Evolutionary conservation across 2,113 vertebrate genomes (phyloP).

Genomic region (Marmota flaviventris): DNA sequence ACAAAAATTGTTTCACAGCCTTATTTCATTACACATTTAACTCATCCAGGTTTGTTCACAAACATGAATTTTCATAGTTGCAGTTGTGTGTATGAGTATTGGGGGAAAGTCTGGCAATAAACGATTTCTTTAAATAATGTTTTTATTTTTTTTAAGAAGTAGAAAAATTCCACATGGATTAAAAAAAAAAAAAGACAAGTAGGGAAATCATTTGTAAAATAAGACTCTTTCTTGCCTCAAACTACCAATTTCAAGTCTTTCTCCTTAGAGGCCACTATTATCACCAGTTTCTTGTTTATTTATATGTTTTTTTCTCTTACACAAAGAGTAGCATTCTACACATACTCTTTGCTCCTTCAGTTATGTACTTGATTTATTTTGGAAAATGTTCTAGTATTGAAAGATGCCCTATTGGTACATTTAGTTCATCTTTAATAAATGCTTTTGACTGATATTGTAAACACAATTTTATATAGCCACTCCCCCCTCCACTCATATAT

Average conservation of each 20-base stretch:
- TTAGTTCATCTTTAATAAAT: slow-evolving; percentile 6
- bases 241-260: not conserved
- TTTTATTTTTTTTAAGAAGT: slow-evolving; percentile 37
- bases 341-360: not conserved
- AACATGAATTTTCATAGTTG: not conserved
- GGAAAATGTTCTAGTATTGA: slow-evolving; percentile 6
- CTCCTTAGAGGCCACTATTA: not conserved
- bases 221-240: slow-evolving; percentile 13
- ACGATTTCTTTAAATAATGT: not conserved
- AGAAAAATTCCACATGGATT: not conserved
- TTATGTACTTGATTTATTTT: slow-evolving; percentile 33
- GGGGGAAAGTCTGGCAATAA: slow-evolving; percentile 18
- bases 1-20: not conserved
- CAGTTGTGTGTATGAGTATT: not conserved
- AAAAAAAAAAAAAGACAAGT: not conserved
- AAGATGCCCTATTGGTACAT: not conserved
- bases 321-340: not conserved
- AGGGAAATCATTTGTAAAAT: not conserved
- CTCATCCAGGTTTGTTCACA: not conserved
- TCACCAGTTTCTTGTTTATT: slow-evolving; percentile 53
- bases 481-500: not conserved
- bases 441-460: not conserved
- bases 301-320: not conserved
- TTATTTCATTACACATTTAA: not conserved
- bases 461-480: not conserved